phyloP scores from a whole-genome alignment of 2,113 vertebrate species.

The Rhegmatorhina hoffmannsi region DNA sequence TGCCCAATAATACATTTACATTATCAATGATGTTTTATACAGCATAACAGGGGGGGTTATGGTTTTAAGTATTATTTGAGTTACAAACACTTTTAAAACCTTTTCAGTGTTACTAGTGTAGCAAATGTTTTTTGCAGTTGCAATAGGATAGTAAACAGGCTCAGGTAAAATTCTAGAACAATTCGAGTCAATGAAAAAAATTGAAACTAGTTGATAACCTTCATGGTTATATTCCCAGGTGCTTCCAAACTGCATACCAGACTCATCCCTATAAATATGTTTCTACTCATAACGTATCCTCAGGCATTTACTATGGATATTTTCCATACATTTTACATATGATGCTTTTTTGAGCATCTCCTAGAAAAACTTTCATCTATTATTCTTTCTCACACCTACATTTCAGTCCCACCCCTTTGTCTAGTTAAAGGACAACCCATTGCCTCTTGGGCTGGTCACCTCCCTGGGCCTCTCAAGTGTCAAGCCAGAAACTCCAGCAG shows the following conservation, averaged over 20 bases:
- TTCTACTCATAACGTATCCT: not conserved
- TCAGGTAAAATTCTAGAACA: not conserved
- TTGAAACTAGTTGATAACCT: not conserved
- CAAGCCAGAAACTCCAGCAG: not conserved
- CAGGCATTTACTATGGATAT: not conserved
- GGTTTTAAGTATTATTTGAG: slow-evolving; percentile 3
- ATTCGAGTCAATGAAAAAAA: not conserved
- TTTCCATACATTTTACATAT: not conserved
- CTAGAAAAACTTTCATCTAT: not conserved
- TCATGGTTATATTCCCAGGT: not conserved
- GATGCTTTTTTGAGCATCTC: not conserved
- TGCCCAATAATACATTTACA: not conserved
- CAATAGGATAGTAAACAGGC: not conserved
- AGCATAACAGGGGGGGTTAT: not conserved
- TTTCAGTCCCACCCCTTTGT: not conserved
- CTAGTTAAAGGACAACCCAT: not conserved
- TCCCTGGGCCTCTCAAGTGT: not conserved
- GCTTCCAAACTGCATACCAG: not conserved
- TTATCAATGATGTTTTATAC: not conserved
- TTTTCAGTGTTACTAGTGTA: not conserved
- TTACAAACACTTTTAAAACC: slow-evolving; percentile 27
- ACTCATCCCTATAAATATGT: not conserved
- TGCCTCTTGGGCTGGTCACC: not conserved
- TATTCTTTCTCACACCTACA: not conserved
- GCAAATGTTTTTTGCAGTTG: not conserved